phyloP scores from a whole-genome alignment of 2,888 invertebrate species.

The Oxyscelio sp. region DNA sequence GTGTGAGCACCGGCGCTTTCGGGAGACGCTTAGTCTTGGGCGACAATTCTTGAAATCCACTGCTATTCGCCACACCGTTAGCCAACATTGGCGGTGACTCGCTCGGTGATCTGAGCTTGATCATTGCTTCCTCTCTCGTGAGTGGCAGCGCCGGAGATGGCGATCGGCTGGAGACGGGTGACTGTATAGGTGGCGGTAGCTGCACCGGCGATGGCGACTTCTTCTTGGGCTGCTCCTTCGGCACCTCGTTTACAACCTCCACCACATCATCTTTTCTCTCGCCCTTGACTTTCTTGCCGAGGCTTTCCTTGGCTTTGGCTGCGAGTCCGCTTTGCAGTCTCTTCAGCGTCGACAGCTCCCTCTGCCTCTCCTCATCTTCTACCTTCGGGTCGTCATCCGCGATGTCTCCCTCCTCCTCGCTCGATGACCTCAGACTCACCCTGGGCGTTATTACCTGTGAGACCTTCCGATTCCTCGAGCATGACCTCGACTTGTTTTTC shows the following conservation, averaged over 20 bases:
- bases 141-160: slow-evolving; percentile 85
- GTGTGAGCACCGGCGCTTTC: no score
- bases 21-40: no score
- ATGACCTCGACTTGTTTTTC: slow-evolving; percentile 83
- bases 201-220: slow-evolving; percentile 67
- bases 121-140: slow-evolving; percentile 84
- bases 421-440: slow-evolving; percentile 86
- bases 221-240: slow-evolving; percentile 85
- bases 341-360: slow-evolving; percentile 92
- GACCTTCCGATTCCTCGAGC: slow-evolving; percentile 80
- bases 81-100: slow-evolving; percentile 80
- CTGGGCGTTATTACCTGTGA: slow-evolving; percentile 83
- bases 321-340: slow-evolving; percentile 91
- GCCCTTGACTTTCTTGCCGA: slow-evolving; percentile 90
- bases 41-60: slow-evolving; percentile 63
- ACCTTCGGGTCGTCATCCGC: slow-evolving; percentile 90
- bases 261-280: slow-evolving; percentile 82
- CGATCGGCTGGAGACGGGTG: slow-evolving; percentile 84
- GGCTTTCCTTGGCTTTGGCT: slow-evolving; percentile 92
- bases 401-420: slow-evolving; percentile 88
- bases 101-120: slow-evolving; percentile 81
- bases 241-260: slow-evolving; percentile 84
- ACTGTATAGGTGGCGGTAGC: slow-evolving; percentile 77
- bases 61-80: slow-evolving; percentile 47
- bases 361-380: slow-evolving; percentile 91